Evolutionary conservation across 2,888 invertebrate genomes (phyloP).

Genomic region (Drosophila mayaguana): DNA sequence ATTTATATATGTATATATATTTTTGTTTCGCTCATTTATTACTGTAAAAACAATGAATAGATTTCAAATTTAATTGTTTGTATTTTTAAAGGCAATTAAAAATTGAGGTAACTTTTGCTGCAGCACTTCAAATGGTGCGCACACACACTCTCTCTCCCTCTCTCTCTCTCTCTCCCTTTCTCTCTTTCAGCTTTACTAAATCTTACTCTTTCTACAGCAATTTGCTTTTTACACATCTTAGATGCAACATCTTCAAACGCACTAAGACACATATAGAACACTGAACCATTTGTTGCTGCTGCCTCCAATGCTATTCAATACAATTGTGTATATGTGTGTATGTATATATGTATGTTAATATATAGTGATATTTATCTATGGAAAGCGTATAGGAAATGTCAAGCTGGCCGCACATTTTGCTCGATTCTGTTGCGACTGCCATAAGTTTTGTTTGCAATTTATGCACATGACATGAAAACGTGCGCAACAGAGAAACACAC

Average conservation of each 20-base stretch:
- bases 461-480: constrained; percentile 78
- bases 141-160: not conserved
- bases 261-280: constrained; percentile 69
- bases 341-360: constrained; percentile 26
- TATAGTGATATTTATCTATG: constrained; percentile 15
- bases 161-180: not conserved
- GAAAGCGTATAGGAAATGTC: not conserved
- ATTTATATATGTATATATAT: too few relatives aligned
- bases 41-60: not conserved
- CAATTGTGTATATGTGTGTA: constrained; percentile 1
- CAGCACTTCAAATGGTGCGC: not conserved
- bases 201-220: not conserved
- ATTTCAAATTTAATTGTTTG: not conserved
- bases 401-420: constrained; percentile 19
- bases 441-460: constrained; percentile 62
- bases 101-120: not conserved
- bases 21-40: too few relatives aligned
- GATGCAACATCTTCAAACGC: constrained; percentile 35
- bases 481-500: constrained; percentile 42
- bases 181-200: not conserved
- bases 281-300: constrained; percentile 37
- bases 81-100: constrained; percentile 3
- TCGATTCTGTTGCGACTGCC: constrained; percentile 23
- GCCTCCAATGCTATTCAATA: constrained; percentile 33
- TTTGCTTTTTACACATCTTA: constrained; percentile 29